A percentile compares a stretch with the other conserved stretches of the same genome.
phyloP scores from a whole-genome alignment of 2,797 vertebrate species.

The Smutsia temminckii region DNA sequence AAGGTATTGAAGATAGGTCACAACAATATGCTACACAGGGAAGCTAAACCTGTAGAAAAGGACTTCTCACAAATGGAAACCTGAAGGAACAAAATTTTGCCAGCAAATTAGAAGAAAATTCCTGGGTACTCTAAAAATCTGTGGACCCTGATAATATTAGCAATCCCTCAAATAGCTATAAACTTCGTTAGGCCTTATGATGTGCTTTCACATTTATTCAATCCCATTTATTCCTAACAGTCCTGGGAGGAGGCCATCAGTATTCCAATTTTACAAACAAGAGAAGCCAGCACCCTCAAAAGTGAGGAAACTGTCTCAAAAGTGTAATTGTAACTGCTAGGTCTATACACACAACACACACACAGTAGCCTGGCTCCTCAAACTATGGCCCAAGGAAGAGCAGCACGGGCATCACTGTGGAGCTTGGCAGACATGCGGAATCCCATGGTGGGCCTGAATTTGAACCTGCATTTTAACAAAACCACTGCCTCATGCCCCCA shows the following conservation, averaged over 20 bases:
- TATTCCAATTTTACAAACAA: conserved; percentile 36
- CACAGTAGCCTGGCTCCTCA: neutral
- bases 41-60: neutral
- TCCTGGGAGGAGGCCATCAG: conserved; percentile 2
- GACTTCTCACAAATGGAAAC: conserved; percentile 46
- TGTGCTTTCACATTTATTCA: conserved; percentile 38
- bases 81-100: conserved; percentile 37
- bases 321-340: too few relatives aligned
- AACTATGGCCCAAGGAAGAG: neutral
- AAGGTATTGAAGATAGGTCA: conserved; percentile 24
- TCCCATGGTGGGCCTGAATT: neutral
- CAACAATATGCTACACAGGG: neutral
- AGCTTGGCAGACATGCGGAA: neutral
- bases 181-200: conserved; percentile 38
- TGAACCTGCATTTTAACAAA: neutral
- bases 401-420: neutral
- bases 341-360: neutral
- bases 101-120: conserved; percentile 45
- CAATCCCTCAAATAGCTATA: neutral
- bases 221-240: conserved; percentile 30
- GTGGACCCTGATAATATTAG: conserved; percentile 36
- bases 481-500: neutral
- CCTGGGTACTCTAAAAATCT: conserved; percentile 46
- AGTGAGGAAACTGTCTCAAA: neutral
- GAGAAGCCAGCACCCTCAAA: neutral